Evolutionary conservation across 53 echinoderm and acorn worm species (phyloP), one percentile per base, ranked within the genome.

Genomic region (Astropecten irregularis): DNA sequence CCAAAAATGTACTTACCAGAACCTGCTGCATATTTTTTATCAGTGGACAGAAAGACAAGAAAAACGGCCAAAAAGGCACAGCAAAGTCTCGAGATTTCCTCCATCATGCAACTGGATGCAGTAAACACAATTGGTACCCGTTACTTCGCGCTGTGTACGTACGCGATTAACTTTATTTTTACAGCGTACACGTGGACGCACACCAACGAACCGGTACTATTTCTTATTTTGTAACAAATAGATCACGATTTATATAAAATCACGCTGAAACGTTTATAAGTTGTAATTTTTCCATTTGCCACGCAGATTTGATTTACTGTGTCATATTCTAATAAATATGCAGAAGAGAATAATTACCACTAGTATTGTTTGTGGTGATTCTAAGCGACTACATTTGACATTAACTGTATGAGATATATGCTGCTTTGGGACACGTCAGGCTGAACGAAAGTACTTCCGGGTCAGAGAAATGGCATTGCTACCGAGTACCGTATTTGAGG

Each of bases 391-490:
- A n/a, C n/a, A 9, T 53, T 20, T 53, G 16, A 18, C 53, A 53
- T 42, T 6, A 42, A 42, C 42, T 42, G 42, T 11, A 42, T 42
- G 42, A 20, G 18, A 13, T 34, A 29, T 0, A 33, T 27, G 29
- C n/a, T 29, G 18, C n/a, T 63, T 60, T 61, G 31, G 79, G 79
- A 79, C 79, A 79, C 79, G 79, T 79, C 79, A 74, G 79, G 79
- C 61, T 79, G 79, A 61, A n/a, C 79, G 31, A 52, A n/a, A 52
- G 31, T 22, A 51, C 52, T 71, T 71, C 71, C 71, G 71, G 71
- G 71, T 71, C 21, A 71, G 8, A 42, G 70, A 33, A 19, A 20
- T 30, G 66, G 16, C n/a, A n/a, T n/a, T n/a, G n/a, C n/a, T n/a
- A n/a, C n/a, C n/a, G n/a, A n/a, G n/a, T n/a, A n/a, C n/a, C n/a